Conservation (phyloP, 2,797 vertebrate species). For the Limosa lapponica region DNA sequence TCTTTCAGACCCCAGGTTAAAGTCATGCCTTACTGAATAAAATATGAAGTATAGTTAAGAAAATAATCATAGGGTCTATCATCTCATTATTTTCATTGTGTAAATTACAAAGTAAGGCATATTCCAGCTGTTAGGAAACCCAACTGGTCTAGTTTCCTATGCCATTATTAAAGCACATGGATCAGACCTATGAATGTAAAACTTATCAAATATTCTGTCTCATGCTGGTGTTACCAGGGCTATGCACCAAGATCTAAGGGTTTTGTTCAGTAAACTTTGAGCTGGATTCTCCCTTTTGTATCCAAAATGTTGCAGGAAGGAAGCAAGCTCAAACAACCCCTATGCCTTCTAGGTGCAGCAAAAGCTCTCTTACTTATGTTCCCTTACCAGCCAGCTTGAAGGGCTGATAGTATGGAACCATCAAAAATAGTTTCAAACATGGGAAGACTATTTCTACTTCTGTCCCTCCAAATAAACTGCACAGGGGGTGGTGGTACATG, state of each 20-base stretch:
- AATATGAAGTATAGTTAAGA: background rate
- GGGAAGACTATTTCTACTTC: background rate
- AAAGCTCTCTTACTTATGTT: background rate
- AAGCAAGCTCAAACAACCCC: background rate
- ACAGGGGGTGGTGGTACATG: background rate
- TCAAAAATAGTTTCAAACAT: background rate
- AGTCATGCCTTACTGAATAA: background rate
- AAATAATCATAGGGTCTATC: background rate
- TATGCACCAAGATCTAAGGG: background rate
- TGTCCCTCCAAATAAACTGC: background rate
- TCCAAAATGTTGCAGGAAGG: background rate
- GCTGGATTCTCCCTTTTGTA: background rate
- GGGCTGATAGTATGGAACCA: background rate
- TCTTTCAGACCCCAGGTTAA: background rate
- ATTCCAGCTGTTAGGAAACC: background rate
- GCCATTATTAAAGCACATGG: background rate
- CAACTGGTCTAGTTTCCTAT: background rate
- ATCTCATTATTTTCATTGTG: background rate
- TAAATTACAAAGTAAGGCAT: background rate
- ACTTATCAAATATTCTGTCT: background rate
- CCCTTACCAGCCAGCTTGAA: background rate
- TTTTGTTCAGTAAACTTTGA: background rate
- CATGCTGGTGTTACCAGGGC: background rate
- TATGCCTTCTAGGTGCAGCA: fast-evolving
- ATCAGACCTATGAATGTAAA: background rate